phyloP scores from a whole-genome alignment of 2,888 invertebrate species.

The Chymomyza caudatula region DNA sequence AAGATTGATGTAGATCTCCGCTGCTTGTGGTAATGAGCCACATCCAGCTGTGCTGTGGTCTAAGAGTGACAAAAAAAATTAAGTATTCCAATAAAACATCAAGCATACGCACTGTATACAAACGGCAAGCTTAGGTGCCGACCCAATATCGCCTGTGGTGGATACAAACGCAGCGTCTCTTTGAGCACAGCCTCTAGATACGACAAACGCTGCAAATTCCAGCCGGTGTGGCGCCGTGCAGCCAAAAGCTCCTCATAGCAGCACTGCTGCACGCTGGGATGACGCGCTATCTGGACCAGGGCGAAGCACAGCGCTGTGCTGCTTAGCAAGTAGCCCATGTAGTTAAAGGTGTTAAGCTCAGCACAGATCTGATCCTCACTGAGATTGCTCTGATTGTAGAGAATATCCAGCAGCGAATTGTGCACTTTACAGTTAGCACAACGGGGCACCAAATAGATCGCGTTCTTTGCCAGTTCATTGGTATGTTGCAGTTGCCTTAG shows the following conservation, averaged over 20 bases:
- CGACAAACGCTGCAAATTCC: conserved; percentile 16
- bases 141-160: conserved; percentile 79
- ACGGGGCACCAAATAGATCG: conserved; percentile 18
- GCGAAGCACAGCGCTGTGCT: conserved; percentile 50
- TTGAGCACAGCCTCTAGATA: conserved; percentile 78
- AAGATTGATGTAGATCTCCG: conserved; percentile 54
- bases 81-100: background rate
- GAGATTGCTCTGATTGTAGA: conserved; percentile 18
- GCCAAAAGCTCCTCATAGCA: conserved; percentile 40
- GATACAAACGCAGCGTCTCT: conserved; percentile 82
- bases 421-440: conserved; percentile 14
- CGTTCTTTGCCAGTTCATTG: background rate
- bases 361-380: conserved; percentile 33
- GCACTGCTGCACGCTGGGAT: conserved; percentile 52
- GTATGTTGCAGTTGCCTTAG: background rate
- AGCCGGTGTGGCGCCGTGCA: background rate
- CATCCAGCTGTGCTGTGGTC: conserved; percentile 47
- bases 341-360: conserved; percentile 53
- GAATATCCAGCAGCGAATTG: conserved; percentile 42
- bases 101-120: conserved; percentile 45
- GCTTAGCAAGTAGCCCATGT: conserved; percentile 44
- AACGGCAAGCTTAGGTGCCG: conserved; percentile 51
- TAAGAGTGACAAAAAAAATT: too few species aligned
- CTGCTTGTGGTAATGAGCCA: conserved; percentile 49
- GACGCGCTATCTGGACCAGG: conserved; percentile 50